Percentiles rank a stretch among this genome's conserved stretches.
These are phyloP conservation scores for Tokudaia tokunoshimensis DNA, from an alignment of 2,797 vertebrate genomes.

Conservation along the genomic window DNA sequence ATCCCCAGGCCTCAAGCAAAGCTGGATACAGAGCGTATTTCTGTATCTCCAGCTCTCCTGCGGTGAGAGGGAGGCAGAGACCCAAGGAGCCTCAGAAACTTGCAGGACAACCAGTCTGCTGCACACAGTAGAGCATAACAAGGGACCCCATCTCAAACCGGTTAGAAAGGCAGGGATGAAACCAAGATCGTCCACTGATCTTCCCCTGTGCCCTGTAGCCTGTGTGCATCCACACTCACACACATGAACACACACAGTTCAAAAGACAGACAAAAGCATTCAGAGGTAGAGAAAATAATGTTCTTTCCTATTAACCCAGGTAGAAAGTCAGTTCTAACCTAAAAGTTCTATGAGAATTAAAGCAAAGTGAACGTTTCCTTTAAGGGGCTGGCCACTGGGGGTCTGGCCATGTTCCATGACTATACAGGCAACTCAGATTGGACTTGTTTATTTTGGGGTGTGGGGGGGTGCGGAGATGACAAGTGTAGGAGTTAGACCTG, in stretches of 20 bases:
- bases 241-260: not conserved
- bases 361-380: not conserved
- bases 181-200: not conserved
- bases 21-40: not conserved
- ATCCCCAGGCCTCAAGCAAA: not conserved
- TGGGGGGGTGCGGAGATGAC: not conserved
- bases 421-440: not conserved
- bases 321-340: not conserved
- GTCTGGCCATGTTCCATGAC: not conserved
- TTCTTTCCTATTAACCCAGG: slow-evolving; percentile 35
- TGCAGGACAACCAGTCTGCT: not conserved
- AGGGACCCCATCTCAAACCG: too few relatives aligned
- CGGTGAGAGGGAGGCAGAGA: not conserved
- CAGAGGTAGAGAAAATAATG: slow-evolving; percentile 35
- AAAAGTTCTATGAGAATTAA: slow-evolving; percentile 10
- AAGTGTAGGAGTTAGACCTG: not conserved
- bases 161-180: not conserved
- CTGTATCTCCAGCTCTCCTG: too few relatives aligned
- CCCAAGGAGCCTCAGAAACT: not conserved
- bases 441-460: not conserved
- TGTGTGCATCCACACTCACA: not conserved
- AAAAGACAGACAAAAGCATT: slow-evolving; percentile 45
- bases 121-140: not conserved
- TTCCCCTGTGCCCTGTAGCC: not conserved
- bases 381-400: not conserved